Base-by-base conservation (phyloP, 2,888 invertebrate species). In the Troides helena region DNA sequence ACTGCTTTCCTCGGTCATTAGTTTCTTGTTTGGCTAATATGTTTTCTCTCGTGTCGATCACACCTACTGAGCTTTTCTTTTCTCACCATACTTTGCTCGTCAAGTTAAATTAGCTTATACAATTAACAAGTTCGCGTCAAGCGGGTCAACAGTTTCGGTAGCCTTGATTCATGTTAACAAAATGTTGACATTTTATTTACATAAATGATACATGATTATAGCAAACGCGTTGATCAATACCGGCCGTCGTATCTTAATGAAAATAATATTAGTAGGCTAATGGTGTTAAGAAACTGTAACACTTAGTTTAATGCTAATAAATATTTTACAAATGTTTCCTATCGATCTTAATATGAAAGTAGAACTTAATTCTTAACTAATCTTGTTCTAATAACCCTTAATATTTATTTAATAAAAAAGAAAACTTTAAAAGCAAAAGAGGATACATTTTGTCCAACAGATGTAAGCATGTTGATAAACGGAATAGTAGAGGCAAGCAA, bases 121-220 rank as follows among this genome's bases (percentile, higher is more conserved):
- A 62, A 25, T 62, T 68, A 57, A 57, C 61, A 30, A 65, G 39
- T 61, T 56, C 43, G 60, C 21, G 25, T 60, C 30, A 17, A 61
- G 21, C 18, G n/a, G 36, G 21, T 53, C 36, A 61, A 61, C 53
- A 17, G 23, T 4, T n/a, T 39, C 14, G 17, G 50, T 68, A 68
- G 50, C 68, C 68, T 60, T 50, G 30, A 60, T 25, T 68, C 23
- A 39, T 53, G 46, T 59, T 60, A 64, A 60, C 68, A 62, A 25
- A 46, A 62, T 56, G 21, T 56, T 57, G 60, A 67, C 56, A 61
- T 10, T 67, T 39, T 53, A 67, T 67, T 67, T 36, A 56, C 56
- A 39, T 67, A 36, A 66, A 60, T 17, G n/a, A 21, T 57, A 17
- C 18, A 50, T 50, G 17, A 50, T 50, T 50, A 17, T 18, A 17